Evolutionary conservation across 2,113 vertebrate species (phyloP).

Genomic region (Eolophus roseicapilla): DNA sequence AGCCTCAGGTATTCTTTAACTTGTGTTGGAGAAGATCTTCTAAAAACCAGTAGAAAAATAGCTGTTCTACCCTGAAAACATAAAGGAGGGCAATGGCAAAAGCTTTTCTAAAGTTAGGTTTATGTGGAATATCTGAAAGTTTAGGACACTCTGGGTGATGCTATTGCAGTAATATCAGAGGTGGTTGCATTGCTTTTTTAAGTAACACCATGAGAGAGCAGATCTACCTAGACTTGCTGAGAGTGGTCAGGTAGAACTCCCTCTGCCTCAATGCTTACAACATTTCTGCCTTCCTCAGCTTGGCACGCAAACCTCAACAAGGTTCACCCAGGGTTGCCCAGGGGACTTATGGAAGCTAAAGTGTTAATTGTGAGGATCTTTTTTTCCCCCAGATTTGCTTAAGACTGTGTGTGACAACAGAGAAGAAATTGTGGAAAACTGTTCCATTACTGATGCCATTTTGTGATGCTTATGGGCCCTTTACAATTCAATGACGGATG

Average conservation of each 20-base stretch:
- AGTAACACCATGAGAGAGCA: not conserved
- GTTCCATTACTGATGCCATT: not conserved
- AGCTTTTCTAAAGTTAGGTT: not conserved
- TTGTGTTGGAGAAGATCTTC: not conserved
- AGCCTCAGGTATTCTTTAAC: not conserved
- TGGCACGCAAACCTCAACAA: not conserved
- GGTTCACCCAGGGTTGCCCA: not conserved
- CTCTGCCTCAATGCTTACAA: not conserved
- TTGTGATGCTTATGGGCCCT: not conserved
- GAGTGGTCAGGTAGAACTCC: not conserved
- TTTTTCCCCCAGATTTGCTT: accelerated
- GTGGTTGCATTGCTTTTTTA: not conserved
- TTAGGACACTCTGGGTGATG: not conserved
- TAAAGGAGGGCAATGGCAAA: not conserved
- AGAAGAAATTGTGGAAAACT: not conserved
- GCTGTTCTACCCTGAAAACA: not conserved
- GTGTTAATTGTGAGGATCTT: not conserved
- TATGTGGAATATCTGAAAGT: not conserved
- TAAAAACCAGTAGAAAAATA: not conserved
- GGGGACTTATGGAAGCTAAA: not conserved
- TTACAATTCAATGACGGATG: not conserved
- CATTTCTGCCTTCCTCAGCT: not conserved
- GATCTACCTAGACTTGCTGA: not conserved
- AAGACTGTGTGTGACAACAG: not conserved
- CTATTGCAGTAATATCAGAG: not conserved